These are phyloP conservation scores for Drosophila funebris DNA, from an alignment of 1,140 invertebrate species.

Conservation along the genomic window DNA sequence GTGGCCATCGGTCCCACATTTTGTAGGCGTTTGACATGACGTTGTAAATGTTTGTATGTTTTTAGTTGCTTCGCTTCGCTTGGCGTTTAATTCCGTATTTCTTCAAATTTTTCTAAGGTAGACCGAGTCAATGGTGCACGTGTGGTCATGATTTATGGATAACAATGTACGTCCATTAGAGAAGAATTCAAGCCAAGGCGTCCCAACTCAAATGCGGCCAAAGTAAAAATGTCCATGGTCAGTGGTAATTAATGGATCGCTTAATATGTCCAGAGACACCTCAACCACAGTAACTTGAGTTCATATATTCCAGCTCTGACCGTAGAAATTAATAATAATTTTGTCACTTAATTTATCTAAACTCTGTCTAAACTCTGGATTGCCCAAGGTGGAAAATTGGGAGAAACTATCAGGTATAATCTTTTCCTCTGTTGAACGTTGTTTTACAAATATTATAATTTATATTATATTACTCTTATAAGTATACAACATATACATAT, in stretches of 20 bases:
- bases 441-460: too few species aligned
- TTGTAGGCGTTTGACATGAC: constrained; percentile 67
- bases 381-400: not conserved
- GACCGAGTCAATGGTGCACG: constrained; percentile 35
- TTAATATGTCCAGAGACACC: constrained; percentile 4
- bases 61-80: constrained; percentile 50
- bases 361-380: too few species aligned
- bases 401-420: too few species aligned
- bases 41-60: constrained; percentile 50
- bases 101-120: constrained; percentile 50
- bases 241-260: constrained; percentile 66
- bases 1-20: constrained; percentile 69
- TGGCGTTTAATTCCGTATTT: constrained; percentile 67
- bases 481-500: too few species aligned
- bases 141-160: constrained; percentile 74
- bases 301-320: not conserved
- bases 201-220: constrained; percentile 62
- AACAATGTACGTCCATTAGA: constrained; percentile 79
- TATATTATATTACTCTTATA: too few species aligned
- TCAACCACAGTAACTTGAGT: not conserved
- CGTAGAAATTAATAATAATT: not conserved
- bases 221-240: constrained; percentile 44
- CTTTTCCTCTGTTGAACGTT: too few species aligned
- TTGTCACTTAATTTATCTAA: not conserved
- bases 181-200: constrained; percentile 67